phyloP scores from a whole-genome alignment of 1,140 invertebrate genomes.

The Hylaeus volcanicus region DNA sequence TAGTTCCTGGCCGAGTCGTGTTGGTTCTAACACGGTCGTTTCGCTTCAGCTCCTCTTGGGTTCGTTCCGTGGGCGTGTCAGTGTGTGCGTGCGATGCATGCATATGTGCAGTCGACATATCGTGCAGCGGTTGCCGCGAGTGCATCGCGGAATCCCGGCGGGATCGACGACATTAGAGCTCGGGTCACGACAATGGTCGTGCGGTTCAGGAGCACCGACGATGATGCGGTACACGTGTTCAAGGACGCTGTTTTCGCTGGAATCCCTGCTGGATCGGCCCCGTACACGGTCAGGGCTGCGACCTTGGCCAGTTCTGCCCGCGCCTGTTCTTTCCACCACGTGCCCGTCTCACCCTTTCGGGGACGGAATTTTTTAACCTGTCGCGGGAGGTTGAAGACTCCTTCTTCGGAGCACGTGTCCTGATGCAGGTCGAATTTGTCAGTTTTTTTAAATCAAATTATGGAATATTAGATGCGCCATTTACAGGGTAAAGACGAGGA shows the following conservation, averaged over 20 bases:
- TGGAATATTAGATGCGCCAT: no score
- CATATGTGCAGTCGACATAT: neutral
- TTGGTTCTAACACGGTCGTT: no score
- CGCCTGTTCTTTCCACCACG: neutral
- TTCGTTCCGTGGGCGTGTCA: neutral
- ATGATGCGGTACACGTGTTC: conserved; percentile 44
- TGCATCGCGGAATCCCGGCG: conserved; percentile 32
- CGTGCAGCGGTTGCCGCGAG: neutral
- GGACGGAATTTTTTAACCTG: neutral
- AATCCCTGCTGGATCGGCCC: conserved; percentile 12
- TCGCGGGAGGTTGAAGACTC: no score
- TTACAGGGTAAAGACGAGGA: no score
- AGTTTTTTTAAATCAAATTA: no score
- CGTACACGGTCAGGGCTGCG: conserved; percentile 30
- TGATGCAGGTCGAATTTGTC: no score
- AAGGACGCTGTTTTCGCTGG: conserved; percentile 38
- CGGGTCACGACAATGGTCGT: conserved; percentile 49
- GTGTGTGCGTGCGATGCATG: no score
- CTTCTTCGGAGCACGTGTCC: no score
- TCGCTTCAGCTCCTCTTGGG: no score
- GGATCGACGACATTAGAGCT: conserved; percentile 51
- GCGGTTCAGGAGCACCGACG: conserved; percentile 37
- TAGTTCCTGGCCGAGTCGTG: neutral
- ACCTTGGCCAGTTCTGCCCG: conserved; percentile 3
- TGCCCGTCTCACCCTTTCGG: no score